phyloP scores from a whole-genome alignment of 2,888 invertebrate genomes.

The Anoncus sp. region DNA sequence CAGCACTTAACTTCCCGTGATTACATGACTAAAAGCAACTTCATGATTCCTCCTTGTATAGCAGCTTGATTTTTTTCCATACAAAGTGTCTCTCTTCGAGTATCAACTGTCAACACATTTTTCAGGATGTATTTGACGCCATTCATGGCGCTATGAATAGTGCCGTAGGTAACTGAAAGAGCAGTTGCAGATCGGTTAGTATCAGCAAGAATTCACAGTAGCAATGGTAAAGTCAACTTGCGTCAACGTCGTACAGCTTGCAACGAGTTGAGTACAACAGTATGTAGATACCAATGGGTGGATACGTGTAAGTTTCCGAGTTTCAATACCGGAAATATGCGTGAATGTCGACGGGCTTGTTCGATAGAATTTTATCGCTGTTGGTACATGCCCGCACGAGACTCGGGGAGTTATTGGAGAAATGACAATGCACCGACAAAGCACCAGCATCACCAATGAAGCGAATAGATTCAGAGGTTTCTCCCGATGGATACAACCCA shows the following conservation, averaged over 20 bases:
- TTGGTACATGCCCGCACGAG: conserved; percentile 23
- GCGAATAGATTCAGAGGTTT: conserved; percentile 42
- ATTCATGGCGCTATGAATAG: background rate
- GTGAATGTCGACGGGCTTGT: conserved; percentile 55
- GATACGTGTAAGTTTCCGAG: background rate
- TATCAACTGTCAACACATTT: no score
- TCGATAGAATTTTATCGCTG: conserved; percentile 46
- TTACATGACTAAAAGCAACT: no score
- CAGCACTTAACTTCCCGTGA: no score
- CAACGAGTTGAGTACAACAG: background rate
- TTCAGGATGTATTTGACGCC: no score
- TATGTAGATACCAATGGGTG: background rate
- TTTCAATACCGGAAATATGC: conserved; percentile 39
- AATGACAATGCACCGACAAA: conserved; percentile 53
- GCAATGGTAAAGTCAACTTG: no score
- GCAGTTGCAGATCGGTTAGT: background rate
- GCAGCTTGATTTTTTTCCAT: no score
- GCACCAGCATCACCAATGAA: conserved; percentile 29
- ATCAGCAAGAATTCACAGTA: background rate
- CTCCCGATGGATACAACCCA: conserved; percentile 9
- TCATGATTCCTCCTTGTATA: no score
- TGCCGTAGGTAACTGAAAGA: background rate
- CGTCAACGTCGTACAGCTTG: background rate
- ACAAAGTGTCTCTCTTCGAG: no score
- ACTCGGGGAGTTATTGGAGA: conserved; percentile 54